Percentiles rank a stretch among this genome's conserved stretches.
Evolutionary conservation across 2,888 invertebrate genomes (phyloP).

Genomic region (Philhelius pedissequus): DNA sequence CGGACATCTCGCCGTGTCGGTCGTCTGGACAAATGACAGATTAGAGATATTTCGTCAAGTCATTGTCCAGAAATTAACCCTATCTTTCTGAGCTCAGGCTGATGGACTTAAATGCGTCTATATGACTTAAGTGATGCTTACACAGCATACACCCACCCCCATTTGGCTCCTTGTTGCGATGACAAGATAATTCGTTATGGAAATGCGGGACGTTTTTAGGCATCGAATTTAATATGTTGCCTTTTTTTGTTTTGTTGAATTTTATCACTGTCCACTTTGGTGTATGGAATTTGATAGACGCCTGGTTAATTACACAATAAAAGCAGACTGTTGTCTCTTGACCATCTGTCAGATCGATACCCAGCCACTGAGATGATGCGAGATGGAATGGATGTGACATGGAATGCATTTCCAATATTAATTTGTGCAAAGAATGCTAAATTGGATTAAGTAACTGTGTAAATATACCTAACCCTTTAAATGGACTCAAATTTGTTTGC

Average conservation of each 20-base stretch:
- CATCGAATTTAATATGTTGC: conserved; percentile 9
- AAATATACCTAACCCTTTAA: conserved; percentile 57
- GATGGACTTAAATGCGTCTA: conserved; percentile 50
- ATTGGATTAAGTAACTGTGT: conserved; percentile 70
- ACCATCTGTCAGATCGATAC: conserved; percentile 59
- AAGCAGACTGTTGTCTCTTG: conserved; percentile 20
- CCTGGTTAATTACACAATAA: conserved; percentile 60
- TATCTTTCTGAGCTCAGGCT: conserved; percentile 14
- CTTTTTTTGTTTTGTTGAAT: not conserved
- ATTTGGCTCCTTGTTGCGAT: conserved; percentile 70
- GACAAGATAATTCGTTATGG: conserved; percentile 69
- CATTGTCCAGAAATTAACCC: conserved; percentile 73
- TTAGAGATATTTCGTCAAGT: conserved; percentile 78
- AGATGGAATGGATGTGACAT: conserved; percentile 12
- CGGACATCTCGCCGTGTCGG: not conserved
- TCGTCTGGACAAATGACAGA: conserved; percentile 74
- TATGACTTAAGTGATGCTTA: conserved; percentile 65
- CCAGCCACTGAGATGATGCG: not conserved
- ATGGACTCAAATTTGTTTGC: conserved; percentile 29
- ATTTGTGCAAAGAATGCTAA: conserved; percentile 57
- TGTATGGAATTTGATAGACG: conserved; percentile 38
- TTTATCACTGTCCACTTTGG: conserved; percentile 51
- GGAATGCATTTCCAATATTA: conserved; percentile 60
- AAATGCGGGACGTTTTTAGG: conserved; percentile 66
- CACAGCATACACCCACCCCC: conserved; percentile 69